Conservation (phyloP, 2,113 vertebrate species). For the Stegostoma tigrinum region DNA sequence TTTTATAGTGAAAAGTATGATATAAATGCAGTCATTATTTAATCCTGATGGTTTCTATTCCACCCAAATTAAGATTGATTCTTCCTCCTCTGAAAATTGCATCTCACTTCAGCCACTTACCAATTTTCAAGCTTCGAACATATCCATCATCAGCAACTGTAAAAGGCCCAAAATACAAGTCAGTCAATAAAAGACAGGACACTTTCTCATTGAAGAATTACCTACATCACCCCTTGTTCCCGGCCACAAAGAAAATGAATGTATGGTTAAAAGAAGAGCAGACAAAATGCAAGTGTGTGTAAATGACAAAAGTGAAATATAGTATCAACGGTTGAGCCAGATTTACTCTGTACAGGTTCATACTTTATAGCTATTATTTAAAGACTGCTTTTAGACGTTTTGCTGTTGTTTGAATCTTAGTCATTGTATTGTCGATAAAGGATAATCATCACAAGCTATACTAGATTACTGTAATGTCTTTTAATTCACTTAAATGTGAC, state of each 20-base stretch:
- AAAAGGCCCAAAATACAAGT: constrained; percentile 7
- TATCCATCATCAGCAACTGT: constrained; percentile 13
- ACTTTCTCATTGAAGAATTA: not conserved
- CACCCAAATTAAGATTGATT: not conserved
- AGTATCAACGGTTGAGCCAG: not conserved
- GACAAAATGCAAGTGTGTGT: not conserved
- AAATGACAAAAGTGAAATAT: not conserved
- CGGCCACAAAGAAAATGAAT: not conserved
- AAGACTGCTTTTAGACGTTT: not conserved
- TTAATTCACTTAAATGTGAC: not conserved
- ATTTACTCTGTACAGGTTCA: not conserved
- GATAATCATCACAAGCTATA: not conserved
- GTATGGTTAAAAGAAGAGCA: not conserved
- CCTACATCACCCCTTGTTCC: not conserved
- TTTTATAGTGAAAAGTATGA: not conserved
- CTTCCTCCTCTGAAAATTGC: not conserved
- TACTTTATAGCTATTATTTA: not conserved
- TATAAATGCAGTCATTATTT: not conserved
- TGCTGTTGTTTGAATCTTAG: not conserved
- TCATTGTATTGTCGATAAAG: not conserved
- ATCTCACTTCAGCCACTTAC: not conserved
- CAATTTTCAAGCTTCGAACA: constrained; percentile 20
- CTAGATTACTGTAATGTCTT: not conserved
- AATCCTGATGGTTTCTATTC: not conserved
- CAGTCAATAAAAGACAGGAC: not conserved